phyloP scores from a whole-genome alignment of 2,797 vertebrate genomes.

The Meriones psammophilus region DNA sequence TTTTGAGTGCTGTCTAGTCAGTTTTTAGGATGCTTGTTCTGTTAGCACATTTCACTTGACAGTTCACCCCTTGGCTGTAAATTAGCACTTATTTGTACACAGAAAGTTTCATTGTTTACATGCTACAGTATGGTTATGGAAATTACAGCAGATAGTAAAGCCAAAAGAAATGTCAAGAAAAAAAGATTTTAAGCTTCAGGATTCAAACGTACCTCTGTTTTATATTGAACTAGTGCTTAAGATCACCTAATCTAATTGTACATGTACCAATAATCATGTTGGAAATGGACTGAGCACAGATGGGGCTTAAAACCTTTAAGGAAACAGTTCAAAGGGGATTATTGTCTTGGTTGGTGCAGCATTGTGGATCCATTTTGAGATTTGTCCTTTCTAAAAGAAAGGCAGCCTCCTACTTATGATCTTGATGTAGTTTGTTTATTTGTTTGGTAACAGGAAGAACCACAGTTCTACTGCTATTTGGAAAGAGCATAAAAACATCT shows the following conservation, averaged over 20 bases:
- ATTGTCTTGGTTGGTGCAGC: not conserved
- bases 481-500: slow-evolving; percentile 63
- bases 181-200: not conserved
- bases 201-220: slow-evolving; percentile 21
- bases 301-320: slow-evolving; percentile 19
- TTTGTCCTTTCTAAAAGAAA: slow-evolving; percentile 48
- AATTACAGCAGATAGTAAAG: slow-evolving; percentile 20
- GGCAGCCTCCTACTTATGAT: slow-evolving; percentile 12
- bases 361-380: slow-evolving; percentile 31
- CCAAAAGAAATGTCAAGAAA: slow-evolving; percentile 33
- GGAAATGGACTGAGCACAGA: not conserved
- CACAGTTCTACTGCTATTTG: slow-evolving; percentile 40
- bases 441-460: slow-evolving; percentile 58
- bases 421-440: slow-evolving; percentile 7
- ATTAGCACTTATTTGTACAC: not conserved
- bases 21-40: slow-evolving; percentile 44
- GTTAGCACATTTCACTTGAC: not conserved
- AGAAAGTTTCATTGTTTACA: slow-evolving; percentile 37
- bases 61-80: not conserved
- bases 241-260: not conserved
- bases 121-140: not conserved
- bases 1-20: slow-evolving; percentile 17
- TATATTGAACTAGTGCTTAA: not conserved
- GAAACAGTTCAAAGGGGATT: slow-evolving; percentile 38
- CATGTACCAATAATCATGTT: slow-evolving; percentile 35